A percentile compares a stretch with the other conserved stretches of the same genome.
Evolutionary conservation across 2,888 invertebrate genomes (phyloP).

Genomic region (Andrena camellia): DNA sequence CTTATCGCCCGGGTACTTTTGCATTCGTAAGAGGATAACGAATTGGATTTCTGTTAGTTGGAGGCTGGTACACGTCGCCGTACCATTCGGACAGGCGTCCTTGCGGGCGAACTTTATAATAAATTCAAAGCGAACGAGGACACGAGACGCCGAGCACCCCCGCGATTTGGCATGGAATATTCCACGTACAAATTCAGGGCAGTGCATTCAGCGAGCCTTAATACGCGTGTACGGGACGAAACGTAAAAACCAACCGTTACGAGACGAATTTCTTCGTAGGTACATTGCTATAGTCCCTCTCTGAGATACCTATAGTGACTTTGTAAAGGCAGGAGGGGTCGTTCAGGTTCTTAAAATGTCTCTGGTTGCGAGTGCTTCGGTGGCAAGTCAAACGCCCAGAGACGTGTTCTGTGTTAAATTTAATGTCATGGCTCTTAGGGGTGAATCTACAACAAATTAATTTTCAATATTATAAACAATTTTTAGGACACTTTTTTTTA

Average conservation of each 20-base stretch:
- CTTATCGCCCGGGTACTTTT: neutral
- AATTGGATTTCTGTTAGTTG: conserved; percentile 47
- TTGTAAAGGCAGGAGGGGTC: too few relatives aligned
- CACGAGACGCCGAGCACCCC: conserved; percentile 22
- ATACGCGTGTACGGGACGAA: conserved; percentile 20
- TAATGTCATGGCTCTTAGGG: too few relatives aligned
- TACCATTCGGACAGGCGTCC: conserved; percentile 37
- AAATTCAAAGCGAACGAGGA: conserved; percentile 63
- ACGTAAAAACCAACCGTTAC: conserved; percentile 9
- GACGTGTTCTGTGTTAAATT: too few relatives aligned
- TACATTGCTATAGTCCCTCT: neutral
- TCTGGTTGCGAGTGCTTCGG: too few relatives aligned
- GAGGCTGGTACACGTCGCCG: conserved; percentile 22
- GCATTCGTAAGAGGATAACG: neutral
- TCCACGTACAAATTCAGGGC: conserved; percentile 60
- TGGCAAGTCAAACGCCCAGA: too few relatives aligned
- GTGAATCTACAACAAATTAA: too few relatives aligned
- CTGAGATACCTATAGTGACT: too few relatives aligned
- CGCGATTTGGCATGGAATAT: conserved; percentile 63
- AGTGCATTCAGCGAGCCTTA: conserved; percentile 26
- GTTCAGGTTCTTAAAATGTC: too few relatives aligned
- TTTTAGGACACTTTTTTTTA: too few relatives aligned
- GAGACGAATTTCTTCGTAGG: neutral
- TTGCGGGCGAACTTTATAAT: conserved; percentile 57
- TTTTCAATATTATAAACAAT: too few relatives aligned